Evolutionary conservation across 1,140 invertebrate genomes (phyloP).

Genomic region (Drosophila arizonae): DNA sequence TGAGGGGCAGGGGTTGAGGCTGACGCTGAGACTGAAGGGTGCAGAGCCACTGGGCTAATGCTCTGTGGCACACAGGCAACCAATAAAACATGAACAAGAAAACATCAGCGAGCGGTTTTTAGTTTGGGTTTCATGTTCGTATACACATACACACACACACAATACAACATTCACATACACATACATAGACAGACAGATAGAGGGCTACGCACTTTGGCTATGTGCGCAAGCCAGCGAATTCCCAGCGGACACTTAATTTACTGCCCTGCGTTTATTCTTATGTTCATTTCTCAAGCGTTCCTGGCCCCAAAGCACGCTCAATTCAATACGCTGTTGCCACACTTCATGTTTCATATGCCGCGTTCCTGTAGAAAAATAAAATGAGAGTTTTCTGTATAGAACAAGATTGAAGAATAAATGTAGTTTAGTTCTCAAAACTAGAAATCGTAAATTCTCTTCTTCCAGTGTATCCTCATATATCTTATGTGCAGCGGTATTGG

Average conservation of each 20-base stretch:
- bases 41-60: neutral
- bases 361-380: no score
- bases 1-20: no score
- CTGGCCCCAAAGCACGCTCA: slow-evolving; percentile 6
- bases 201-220: slow-evolving; percentile 26
- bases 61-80: slow-evolving; percentile 2
- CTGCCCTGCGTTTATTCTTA: slow-evolving; percentile 59
- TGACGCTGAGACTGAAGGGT: no score
- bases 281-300: slow-evolving; percentile 56
- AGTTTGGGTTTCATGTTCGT: slow-evolving; percentile 37
- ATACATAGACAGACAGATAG: slow-evolving; percentile 1
- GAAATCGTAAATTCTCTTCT: no score
- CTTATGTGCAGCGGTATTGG: no score
- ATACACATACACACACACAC: slow-evolving; percentile 24
- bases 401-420: no score
- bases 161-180: neutral
- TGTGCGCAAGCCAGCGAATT: slow-evolving; percentile 49
- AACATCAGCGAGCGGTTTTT: slow-evolving; percentile 36
- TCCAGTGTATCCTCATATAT: no score
- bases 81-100: slow-evolving; percentile 47
- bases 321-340: slow-evolving; percentile 55
- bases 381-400: no score
- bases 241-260: slow-evolving; percentile 80
- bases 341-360: slow-evolving; percentile 37
- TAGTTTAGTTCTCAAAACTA: no score